Conservation (phyloP, 2,113 vertebrate species). For the Pundamilia nyererei region DNA sequence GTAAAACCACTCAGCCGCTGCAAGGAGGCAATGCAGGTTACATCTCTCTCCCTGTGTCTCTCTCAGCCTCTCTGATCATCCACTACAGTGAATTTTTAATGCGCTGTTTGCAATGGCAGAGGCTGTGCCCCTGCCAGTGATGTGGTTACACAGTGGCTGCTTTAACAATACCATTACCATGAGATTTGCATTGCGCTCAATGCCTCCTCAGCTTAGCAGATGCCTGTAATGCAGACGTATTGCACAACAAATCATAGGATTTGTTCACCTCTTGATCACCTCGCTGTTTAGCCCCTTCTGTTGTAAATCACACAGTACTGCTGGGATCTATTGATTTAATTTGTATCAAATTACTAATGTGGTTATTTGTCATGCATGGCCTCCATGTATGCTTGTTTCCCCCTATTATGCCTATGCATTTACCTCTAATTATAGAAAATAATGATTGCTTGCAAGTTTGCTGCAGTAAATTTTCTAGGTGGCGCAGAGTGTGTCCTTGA, state of each 20-base stretch:
- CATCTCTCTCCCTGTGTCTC: conserved; percentile 1
- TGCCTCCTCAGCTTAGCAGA: neutral
- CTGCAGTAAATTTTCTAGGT: conserved; percentile 22
- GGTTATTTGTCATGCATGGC: conserved; percentile 50
- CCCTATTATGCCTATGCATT: conserved; percentile 49
- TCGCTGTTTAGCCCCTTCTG: conserved; percentile 10
- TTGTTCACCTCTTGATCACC: conserved; percentile 50
- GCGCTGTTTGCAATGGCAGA: conserved; percentile 8
- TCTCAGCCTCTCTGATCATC: conserved; percentile 15
- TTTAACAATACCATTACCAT: conserved; percentile 6
- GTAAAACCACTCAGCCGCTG: conserved; percentile 54
- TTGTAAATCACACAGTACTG: conserved; percentile 38
- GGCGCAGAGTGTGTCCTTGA: neutral
- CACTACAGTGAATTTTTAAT: conserved; percentile 10
- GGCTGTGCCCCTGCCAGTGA: neutral
- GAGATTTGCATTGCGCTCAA: conserved; percentile 3
- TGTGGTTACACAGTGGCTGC: conserved; percentile 7
- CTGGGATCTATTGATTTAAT: conserved; percentile 57
- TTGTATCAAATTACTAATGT: conserved; percentile 61
- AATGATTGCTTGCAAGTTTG: conserved; percentile 34
- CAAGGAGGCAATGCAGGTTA: conserved; percentile 25
- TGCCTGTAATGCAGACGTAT: conserved; percentile 5
- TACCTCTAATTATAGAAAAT: conserved; percentile 47
- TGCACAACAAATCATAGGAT: conserved; percentile 27
- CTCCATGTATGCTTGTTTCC: conserved; percentile 46